A percentile compares a stretch with the other conserved stretches of the same genome.
These are phyloP conservation scores for Dicentrarchus labrax DNA, from an alignment of 2,113 vertebrate genomes.

Conservation along the genomic window DNA sequence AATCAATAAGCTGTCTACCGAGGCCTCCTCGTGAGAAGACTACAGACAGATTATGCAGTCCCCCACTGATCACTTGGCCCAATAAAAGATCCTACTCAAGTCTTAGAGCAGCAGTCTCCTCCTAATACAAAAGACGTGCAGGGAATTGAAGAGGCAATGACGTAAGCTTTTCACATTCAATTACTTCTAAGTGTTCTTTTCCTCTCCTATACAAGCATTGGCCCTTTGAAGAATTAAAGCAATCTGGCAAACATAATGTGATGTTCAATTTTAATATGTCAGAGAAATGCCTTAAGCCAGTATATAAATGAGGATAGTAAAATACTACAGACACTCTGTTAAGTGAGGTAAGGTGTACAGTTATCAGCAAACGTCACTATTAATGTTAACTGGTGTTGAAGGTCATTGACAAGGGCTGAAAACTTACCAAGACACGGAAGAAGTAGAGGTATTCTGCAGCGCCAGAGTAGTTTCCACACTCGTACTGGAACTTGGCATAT, in stretches of 20 bases:
- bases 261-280: slow-evolving; percentile 59
- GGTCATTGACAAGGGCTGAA: slow-evolving; percentile 1
- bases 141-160: slow-evolving; percentile 76
- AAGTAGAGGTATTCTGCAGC: slow-evolving; percentile 99
- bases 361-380: slow-evolving; percentile 25
- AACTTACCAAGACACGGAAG: slow-evolving; percentile 96
- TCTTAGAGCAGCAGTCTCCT: slow-evolving; percentile 64
- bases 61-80: slow-evolving; percentile 78
- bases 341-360: slow-evolving; percentile 34
- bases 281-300: slow-evolving; percentile 29
- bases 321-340: slow-evolving; percentile 44
- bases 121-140: slow-evolving; percentile 70
- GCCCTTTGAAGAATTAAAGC: slow-evolving; percentile 64
- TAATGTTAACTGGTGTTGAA: slow-evolving; percentile 13
- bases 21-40: slow-evolving; percentile 64
- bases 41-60: slow-evolving; percentile 81
- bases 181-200: slow-evolving; percentile 74
- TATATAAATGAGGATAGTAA: slow-evolving; percentile 42
- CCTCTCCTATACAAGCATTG: slow-evolving; percentile 36
- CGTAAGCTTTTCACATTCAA: slow-evolving; percentile 77
- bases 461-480: slow-evolving; percentile 99
- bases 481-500: slow-evolving; percentile 99
- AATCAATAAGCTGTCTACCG: slow-evolving; percentile 79
- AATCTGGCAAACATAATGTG: slow-evolving; percentile 53
- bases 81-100: slow-evolving; percentile 77